These are phyloP conservation scores for Papilio polyxenes DNA, from an alignment of 1,140 invertebrate species.

Conservation along the genomic window DNA sequence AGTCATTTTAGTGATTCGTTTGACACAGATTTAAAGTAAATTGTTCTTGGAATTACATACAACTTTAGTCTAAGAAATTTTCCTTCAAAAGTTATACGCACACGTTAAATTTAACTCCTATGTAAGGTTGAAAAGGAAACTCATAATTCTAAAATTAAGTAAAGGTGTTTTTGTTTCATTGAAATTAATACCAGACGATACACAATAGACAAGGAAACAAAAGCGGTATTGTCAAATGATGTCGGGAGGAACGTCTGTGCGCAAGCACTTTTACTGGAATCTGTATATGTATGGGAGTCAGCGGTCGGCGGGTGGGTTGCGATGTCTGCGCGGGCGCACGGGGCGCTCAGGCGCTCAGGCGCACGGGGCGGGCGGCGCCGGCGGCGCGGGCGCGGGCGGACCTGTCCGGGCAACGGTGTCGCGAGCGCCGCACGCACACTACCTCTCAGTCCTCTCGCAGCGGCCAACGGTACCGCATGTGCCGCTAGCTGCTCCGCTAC, in stretches of 20 bases:
- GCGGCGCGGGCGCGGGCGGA: constrained; percentile 72
- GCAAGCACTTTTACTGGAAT: constrained; percentile 76
- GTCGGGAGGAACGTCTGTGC: constrained; percentile 52
- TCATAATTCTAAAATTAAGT: constrained; percentile 20
- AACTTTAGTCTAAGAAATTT: not conserved
- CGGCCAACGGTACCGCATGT: constrained; percentile 77
- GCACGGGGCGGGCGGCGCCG: constrained; percentile 61
- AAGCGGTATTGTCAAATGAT: constrained; percentile 44
- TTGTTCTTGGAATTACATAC: constrained; percentile 33
- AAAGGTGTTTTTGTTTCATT: constrained; percentile 28
- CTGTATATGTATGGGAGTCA: constrained; percentile 60
- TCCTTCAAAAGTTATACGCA: not conserved
- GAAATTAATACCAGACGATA: constrained; percentile 20
- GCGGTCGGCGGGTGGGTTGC: constrained; percentile 45
- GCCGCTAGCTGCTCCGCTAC: constrained; percentile 71
- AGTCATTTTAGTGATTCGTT: constrained; percentile 49
- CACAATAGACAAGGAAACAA: constrained; percentile 36
- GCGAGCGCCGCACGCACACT: constrained; percentile 69
- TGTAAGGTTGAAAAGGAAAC: not conserved
- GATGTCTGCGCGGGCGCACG: constrained; percentile 49
- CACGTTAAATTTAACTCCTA: not conserved
- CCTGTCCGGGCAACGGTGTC: constrained; percentile 80
- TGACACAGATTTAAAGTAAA: constrained; percentile 49
- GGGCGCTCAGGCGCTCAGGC: constrained; percentile 57
- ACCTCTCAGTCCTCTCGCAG: constrained; percentile 75